Conservation (phyloP, 2,113 vertebrate species). For the Ovibos moschatus region DNA sequence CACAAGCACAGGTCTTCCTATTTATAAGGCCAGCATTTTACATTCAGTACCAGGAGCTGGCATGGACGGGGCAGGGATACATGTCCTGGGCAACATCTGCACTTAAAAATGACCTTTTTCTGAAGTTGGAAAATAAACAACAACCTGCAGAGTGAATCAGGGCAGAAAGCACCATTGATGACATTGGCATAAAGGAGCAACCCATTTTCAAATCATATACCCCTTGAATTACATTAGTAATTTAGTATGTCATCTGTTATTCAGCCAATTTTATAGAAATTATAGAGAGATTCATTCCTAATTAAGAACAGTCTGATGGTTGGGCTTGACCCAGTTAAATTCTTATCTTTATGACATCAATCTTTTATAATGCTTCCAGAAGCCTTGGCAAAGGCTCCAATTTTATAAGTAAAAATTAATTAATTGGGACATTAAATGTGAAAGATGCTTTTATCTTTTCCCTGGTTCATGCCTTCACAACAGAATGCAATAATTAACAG, state of each 20-base stretch:
- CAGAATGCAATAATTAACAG: slow-evolving; percentile 72
- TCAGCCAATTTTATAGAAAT: slow-evolving; percentile 74
- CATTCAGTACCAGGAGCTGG: slow-evolving; percentile 29
- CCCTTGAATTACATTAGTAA: slow-evolving; percentile 52
- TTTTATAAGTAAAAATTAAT: slow-evolving; percentile 78
- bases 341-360: slow-evolving; percentile 75
- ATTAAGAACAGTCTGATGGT: slow-evolving; percentile 74
- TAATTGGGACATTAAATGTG: slow-evolving; percentile 77
- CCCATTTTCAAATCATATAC: slow-evolving; percentile 29
- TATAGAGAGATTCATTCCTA: slow-evolving; percentile 72
- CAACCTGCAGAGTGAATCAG: slow-evolving; percentile 11
- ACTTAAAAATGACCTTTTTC: slow-evolving; percentile 70
- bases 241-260: slow-evolving; percentile 62
- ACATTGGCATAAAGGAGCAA: not conserved
- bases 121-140: slow-evolving; percentile 64
- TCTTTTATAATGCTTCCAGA: slow-evolving; percentile 74
- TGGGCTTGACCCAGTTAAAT: slow-evolving; percentile 76
- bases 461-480: slow-evolving; percentile 70
- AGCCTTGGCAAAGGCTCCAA: slow-evolving; percentile 57
- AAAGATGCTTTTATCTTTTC: slow-evolving; percentile 76
- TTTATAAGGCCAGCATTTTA: slow-evolving; percentile 48
- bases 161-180: not conserved
- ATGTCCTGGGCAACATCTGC: slow-evolving; percentile 20
- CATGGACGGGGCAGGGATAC: not conserved
- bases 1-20: slow-evolving; percentile 65